Evolutionary conservation across 2,113 vertebrate species (phyloP).

Genomic region (Cichladusa arquata): DNA sequence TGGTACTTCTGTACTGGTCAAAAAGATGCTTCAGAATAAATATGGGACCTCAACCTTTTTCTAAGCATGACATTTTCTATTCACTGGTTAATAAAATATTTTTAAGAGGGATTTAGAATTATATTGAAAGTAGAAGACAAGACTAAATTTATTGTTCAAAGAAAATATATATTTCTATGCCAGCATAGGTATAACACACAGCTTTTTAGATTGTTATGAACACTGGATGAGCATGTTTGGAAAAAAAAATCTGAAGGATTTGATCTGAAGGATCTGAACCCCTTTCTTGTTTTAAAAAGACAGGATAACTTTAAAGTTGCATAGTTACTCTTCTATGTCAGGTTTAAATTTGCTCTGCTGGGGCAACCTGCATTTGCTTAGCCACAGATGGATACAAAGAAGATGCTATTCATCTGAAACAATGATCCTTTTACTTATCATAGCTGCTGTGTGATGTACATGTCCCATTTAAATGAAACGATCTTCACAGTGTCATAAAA

Average conservation of each 20-base stretch:
- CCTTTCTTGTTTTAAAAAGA: neutral
- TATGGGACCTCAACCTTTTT: neutral
- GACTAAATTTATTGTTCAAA: neutral
- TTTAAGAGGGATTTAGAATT: neutral
- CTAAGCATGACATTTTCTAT: neutral
- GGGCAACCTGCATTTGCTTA: neutral
- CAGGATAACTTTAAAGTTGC: neutral
- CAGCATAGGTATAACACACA: rapidly evolving
- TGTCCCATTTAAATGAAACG: constrained; percentile 21
- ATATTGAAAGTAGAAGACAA: neutral
- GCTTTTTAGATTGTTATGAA: neutral
- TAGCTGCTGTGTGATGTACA: neutral
- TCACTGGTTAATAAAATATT: neutral
- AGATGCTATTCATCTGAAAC: constrained; percentile 21
- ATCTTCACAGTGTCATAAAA: constrained; percentile 38
- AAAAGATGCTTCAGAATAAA: neutral
- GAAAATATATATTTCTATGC: neutral
- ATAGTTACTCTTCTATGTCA: neutral
- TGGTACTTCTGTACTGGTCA: neutral
- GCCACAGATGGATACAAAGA: neutral
- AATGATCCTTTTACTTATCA: constrained; percentile 20
- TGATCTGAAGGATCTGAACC: neutral
- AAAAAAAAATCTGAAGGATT: neutral
- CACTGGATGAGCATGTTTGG: neutral
- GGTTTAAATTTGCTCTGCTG: neutral